Conservation (phyloP, 2,113 vertebrate genomes). For the Rhinichthys klamathensis region DNA sequence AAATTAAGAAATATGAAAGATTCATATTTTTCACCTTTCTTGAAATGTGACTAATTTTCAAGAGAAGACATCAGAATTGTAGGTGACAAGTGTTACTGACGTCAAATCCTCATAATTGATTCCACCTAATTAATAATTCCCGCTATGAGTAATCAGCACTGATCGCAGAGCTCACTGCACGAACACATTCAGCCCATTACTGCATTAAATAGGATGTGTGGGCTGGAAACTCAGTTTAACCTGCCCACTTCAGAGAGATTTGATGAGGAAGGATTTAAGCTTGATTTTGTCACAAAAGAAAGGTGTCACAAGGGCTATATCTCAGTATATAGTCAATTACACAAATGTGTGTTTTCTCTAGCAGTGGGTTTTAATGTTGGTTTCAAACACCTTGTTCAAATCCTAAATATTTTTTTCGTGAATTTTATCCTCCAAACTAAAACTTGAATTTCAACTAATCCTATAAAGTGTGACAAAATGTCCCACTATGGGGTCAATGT, state of each 20-base stretch:
- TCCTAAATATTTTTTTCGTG: background rate
- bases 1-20: background rate
- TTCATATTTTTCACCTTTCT: background rate
- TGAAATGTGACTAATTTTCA: no score
- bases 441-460: background rate
- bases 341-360: background rate
- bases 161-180: constrained; percentile 5
- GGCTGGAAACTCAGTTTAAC: constrained; percentile 5
- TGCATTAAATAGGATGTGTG: constrained; percentile 15
- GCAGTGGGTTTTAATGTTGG: background rate
- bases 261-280: background rate
- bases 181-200: background rate
- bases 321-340: background rate
- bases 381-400: background rate
- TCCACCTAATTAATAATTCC: constrained; percentile 13
- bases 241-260: background rate
- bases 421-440: background rate
- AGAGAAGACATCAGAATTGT: background rate
- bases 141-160: constrained; percentile 40
- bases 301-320: background rate
- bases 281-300: constrained; percentile 8
- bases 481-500: background rate
- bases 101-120: background rate
- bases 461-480: background rate
- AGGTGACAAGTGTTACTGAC: background rate